Conservation (phyloP, 37 sponge, comb jelly and placozoan species). For the Hexactinellida sp. region DNA sequence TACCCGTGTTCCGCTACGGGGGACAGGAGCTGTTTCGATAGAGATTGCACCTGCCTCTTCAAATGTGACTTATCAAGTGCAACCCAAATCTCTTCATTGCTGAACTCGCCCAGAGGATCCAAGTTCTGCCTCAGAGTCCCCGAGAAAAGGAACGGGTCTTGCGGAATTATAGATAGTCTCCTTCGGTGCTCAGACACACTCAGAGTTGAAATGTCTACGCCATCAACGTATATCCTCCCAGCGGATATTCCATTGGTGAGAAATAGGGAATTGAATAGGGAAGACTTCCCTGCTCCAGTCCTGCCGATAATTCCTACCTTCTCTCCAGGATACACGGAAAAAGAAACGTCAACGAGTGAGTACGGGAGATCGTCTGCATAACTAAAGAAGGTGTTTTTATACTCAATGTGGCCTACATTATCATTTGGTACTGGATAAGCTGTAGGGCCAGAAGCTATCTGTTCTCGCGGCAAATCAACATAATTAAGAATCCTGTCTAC, state of each 20-base stretch:
- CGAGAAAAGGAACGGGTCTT: conserved; percentile 3
- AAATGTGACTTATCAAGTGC: not conserved
- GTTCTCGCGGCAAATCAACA: conserved; percentile 9
- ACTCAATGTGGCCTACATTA: not conserved
- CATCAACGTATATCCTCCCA: conserved; percentile 26
- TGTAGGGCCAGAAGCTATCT: not conserved
- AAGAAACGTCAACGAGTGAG: not conserved
- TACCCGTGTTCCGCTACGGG: not conserved
- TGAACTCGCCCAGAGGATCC: not conserved
- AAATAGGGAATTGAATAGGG: conserved; percentile 29
- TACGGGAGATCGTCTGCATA: not conserved
- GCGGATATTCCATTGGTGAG: conserved; percentile 23
- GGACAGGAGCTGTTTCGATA: not conserved
- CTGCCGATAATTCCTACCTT: conserved; percentile 41
- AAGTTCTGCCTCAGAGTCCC: not conserved
- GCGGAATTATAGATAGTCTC: not conserved
- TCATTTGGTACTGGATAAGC: not conserved
- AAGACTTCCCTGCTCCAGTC: conserved; percentile 40
- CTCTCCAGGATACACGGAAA: not conserved
- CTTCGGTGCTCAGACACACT: not conserved
- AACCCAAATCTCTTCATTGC: not conserved
- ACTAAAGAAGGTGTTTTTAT: not conserved
- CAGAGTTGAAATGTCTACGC: conserved; percentile 18
- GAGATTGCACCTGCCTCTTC: not conserved
- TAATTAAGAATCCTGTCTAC: conserved; percentile 37